phyloP scores from a whole-genome alignment of 2,888 invertebrate genomes.

The Nephrotoma flavescens region DNA sequence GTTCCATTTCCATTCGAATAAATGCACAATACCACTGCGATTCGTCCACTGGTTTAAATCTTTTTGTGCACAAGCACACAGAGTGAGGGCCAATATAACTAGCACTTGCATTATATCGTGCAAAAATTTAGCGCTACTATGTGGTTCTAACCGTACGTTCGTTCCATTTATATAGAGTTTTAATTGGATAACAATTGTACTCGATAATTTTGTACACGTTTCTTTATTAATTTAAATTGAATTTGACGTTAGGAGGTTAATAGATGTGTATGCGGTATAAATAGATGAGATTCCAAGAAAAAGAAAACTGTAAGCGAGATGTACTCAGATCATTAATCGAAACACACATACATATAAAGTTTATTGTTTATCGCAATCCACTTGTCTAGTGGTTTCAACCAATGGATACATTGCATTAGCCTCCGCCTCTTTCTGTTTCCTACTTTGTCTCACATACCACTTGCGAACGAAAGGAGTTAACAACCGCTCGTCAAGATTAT shows the following conservation, averaged over 20 bases:
- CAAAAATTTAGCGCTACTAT: background rate
- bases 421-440: background rate
- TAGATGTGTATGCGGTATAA: background rate
- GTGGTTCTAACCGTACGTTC: background rate
- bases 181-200: background rate
- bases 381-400: background rate
- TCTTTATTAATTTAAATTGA: background rate
- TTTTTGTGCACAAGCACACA: slow-evolving; percentile 16
- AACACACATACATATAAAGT: background rate
- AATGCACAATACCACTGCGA: slow-evolving; percentile 42
- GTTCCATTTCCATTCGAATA: slow-evolving; percentile 19
- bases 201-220: background rate
- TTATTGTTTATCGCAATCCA: background rate
- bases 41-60: slow-evolving; percentile 34
- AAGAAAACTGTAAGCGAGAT: no score
- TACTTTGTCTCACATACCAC: background rate
- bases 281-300: no score
- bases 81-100: background rate
- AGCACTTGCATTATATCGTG: slow-evolving; percentile 12
- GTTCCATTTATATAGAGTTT: background rate
- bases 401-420: background rate
- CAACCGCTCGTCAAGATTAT: slow-evolving; percentile 11
- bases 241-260: background rate
- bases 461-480: slow-evolving; percentile 10
- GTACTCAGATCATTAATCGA: no score